Evolutionary conservation across 1,140 invertebrate genomes (phyloP).

Genomic region (Limonius californicus): DNA sequence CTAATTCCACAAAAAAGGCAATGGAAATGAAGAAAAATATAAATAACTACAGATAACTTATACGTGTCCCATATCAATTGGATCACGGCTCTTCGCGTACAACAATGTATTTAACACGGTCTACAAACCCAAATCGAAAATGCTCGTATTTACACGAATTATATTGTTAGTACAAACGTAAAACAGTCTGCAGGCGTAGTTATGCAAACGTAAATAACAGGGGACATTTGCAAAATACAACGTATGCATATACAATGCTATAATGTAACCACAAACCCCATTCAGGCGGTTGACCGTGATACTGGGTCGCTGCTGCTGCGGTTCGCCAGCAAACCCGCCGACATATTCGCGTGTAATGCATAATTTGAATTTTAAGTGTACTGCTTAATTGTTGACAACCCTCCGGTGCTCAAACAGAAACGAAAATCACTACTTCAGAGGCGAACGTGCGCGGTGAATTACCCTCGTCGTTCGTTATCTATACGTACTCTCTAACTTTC

Average conservation of each 20-base stretch:
- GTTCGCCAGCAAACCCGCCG: neutral
- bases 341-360: neutral
- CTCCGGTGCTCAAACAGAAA: too few relatives aligned
- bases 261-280: slow-evolving; percentile 6
- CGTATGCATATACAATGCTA: slow-evolving; percentile 11
- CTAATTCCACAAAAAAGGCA: too few relatives aligned
- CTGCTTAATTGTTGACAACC: neutral
- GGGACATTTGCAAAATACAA: slow-evolving; percentile 12
- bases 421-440: too few relatives aligned
- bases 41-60: too few relatives aligned
- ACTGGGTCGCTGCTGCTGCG: slow-evolving; percentile 1
- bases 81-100: neutral
- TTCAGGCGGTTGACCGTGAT: slow-evolving; percentile 10
- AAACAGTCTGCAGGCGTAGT: neutral
- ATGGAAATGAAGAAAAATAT: too few relatives aligned
- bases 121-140: neutral
- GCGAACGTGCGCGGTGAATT: neutral
- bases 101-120: slow-evolving; percentile 5
- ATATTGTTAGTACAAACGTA: neutral
- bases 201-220: slow-evolving; percentile 1
- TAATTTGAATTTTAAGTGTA: neutral
- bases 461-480: neutral
- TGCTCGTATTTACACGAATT: neutral
- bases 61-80: too few relatives aligned
- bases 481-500: neutral